These are phyloP conservation scores for Sciaenops ocellatus DNA, from an alignment of 2,797 vertebrate genomes.

Conservation along the genomic window DNA sequence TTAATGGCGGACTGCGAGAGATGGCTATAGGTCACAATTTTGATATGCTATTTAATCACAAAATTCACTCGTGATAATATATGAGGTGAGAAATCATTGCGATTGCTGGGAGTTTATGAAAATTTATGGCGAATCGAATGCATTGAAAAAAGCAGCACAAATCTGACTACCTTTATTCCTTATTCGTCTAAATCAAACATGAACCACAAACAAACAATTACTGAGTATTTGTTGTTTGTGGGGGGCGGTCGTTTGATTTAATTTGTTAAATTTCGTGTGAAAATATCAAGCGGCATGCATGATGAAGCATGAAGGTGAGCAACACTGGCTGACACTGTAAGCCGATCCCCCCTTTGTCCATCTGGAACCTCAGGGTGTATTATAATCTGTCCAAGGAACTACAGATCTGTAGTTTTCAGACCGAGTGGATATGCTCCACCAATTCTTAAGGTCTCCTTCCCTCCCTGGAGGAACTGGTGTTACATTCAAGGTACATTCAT, in stretches of 20 bases:
- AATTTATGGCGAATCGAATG: too few species aligned
- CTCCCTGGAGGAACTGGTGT: constrained; percentile 43
- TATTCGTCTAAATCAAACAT: too few species aligned
- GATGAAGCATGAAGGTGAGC: constrained; percentile 54
- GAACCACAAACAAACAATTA: neutral
- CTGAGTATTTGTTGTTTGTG: neutral
- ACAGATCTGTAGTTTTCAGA: constrained; percentile 38
- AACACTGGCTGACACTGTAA: neutral
- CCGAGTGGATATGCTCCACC: constrained; percentile 39
- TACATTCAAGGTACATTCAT: constrained; percentile 56
- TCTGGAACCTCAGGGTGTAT: constrained; percentile 42
- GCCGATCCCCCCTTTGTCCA: constrained; percentile 35
- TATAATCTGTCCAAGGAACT: constrained; percentile 36
- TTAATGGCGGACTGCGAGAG: too few species aligned
- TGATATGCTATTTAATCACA: too few species aligned
- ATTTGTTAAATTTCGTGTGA: constrained; percentile 34
- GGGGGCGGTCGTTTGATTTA: constrained; percentile 31
- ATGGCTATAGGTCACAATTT: too few species aligned
- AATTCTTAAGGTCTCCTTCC: constrained; percentile 37
- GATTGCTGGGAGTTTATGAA: too few species aligned
- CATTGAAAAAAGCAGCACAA: too few species aligned
- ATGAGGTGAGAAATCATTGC: too few species aligned
- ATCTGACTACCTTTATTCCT: too few species aligned
- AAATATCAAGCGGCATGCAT: constrained; percentile 30
- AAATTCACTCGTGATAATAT: too few species aligned